These are phyloP conservation scores for Mus musculus DNA, from an alignment of 2,113 vertebrate genomes.

Conservation along the genomic window GRCm39 chr12:63642001-63642500, in stretches of 20 bases:
- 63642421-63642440: slow-evolving; percentile 35
- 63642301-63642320: slow-evolving; percentile 60
- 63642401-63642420: slow-evolving; percentile 45
- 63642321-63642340: not conserved
- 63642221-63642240: slow-evolving; percentile 66
- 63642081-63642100: slow-evolving; percentile 35
- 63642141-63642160: slow-evolving; percentile 10
- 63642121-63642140: not conserved
- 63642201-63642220: slow-evolving; percentile 64
- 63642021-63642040: not conserved
- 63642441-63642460: not conserved
- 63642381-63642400: slow-evolving; percentile 26
- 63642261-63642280: slow-evolving; percentile 45
- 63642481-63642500: not conserved
- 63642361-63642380: slow-evolving; percentile 30
- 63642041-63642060: slow-evolving; percentile 65
- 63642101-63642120: not conserved
- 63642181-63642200: slow-evolving; percentile 36
- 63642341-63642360: slow-evolving; percentile 32
- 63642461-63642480: not conserved
- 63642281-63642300: slow-evolving; percentile 21
- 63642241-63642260: slow-evolving; percentile 50
- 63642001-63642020: not conserved
- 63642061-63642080: slow-evolving; percentile 50
- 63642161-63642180: slow-evolving; percentile 44